Percentiles rank a stretch among this genome's conserved stretches.
Conservation (phyloP, 2,888 invertebrate genomes). For the Allacma fusca region DNA sequence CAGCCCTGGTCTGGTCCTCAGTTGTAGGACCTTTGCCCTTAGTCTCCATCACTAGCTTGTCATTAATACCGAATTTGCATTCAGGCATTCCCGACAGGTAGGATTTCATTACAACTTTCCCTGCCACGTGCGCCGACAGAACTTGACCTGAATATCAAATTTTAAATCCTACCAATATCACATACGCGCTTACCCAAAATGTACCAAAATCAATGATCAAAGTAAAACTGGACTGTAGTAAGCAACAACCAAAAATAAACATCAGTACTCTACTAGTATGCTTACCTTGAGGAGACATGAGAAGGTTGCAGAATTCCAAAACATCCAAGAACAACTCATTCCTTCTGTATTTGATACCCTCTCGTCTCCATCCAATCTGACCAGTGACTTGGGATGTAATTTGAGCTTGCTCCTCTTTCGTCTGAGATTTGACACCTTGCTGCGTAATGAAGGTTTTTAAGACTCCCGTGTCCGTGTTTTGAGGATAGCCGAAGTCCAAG, state of each 20-base stretch:
- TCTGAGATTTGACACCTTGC: conserved; percentile 97
- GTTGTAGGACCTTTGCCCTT: conserved; percentile 77
- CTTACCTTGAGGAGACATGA: conserved; percentile 99
- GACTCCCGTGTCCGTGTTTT: conserved; percentile 99
- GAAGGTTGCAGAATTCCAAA: conserved; percentile 95
- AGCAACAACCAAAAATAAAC: no score
- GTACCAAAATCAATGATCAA: no score
- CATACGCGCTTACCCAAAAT: no score
- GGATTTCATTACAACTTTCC: conserved; percentile 99
- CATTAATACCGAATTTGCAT: conserved; percentile 95
- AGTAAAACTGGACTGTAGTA: no score
- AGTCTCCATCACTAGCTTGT: conserved; percentile 98
- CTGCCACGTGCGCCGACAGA: conserved; percentile 97
- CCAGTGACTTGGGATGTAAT: conserved; percentile 99
- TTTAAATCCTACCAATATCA: no score
- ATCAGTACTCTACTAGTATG: no score
- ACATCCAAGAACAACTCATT: conserved; percentile 99
- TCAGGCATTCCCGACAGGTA: conserved; percentile 99
- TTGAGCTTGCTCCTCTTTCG: conserved; percentile 99
- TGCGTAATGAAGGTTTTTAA: conserved; percentile 99
- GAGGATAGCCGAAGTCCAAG: conserved; percentile 98
- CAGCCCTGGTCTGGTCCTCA: conserved; percentile 85
- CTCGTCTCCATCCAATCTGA: conserved; percentile 98
- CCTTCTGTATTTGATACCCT: conserved; percentile 98
- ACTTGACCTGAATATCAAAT: no score